A percentile compares a stretch with the other conserved stretches of the same genome.
Evolutionary conservation across 2,797 vertebrate genomes (phyloP).

Genomic region (Notolabrus celidotus): DNA sequence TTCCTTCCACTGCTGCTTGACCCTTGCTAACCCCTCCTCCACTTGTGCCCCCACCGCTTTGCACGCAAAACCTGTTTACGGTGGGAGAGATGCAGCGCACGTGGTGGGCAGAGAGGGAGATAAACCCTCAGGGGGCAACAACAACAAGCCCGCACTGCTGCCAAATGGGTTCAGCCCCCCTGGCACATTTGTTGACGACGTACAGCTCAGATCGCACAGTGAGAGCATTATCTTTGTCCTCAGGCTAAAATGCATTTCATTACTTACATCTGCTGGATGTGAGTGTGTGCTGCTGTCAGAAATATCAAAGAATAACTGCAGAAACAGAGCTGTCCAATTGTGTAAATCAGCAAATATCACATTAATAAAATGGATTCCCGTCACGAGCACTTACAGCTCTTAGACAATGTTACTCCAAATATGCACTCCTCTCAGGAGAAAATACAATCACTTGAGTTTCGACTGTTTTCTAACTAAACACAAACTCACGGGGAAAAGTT

Average conservation of each 20-base stretch:
- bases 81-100: conserved; percentile 13
- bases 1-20: conserved; percentile 65
- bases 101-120: conserved; percentile 7
- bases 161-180: conserved; percentile 53
- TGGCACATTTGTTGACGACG: conserved; percentile 67
- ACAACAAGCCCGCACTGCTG: conserved; percentile 53
- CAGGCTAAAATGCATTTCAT: conserved; percentile 61
- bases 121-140: conserved; percentile 48
- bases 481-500: conserved; percentile 61
- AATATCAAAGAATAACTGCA: conserved; percentile 34
- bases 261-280: conserved; percentile 44
- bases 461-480: conserved; percentile 47
- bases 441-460: conserved; percentile 14
- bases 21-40: conserved; percentile 46
- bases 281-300: conserved; percentile 32
- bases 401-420: conserved; percentile 3
- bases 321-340: conserved; percentile 17
- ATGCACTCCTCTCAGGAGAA: conserved; percentile 11
- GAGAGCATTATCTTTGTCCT: conserved; percentile 67
- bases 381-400: conserved; percentile 5
- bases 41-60: conserved; percentile 15
- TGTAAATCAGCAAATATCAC: conserved; percentile 35
- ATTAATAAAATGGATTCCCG: conserved; percentile 26
- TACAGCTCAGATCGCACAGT: conserved; percentile 47
- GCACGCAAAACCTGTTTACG: conserved; percentile 48